Conservation (phyloP, 2,113 vertebrate genomes). For the Otus sunia region DNA sequence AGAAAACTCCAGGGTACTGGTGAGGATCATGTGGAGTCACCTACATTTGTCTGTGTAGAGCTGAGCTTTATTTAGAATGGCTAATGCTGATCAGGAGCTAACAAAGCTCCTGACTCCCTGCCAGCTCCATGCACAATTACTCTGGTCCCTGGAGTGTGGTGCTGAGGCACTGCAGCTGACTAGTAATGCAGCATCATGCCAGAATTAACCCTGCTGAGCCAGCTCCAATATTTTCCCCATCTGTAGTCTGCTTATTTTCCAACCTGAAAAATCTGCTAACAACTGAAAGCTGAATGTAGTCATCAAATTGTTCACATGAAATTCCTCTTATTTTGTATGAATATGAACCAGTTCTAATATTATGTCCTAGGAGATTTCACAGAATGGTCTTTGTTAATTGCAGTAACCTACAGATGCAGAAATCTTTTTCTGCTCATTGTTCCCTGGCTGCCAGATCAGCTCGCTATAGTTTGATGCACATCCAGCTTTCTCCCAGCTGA, state of each 20-base stretch:
- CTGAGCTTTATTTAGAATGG: constrained; percentile 60
- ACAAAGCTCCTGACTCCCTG: constrained; percentile 42
- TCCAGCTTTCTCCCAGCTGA: background rate
- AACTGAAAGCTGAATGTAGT: background rate
- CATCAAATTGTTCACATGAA: background rate
- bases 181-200: constrained; percentile 47
- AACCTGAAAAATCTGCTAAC: constrained; percentile 8
- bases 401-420: background rate
- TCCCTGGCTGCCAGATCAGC: background rate
- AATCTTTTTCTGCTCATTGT: background rate
- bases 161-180: constrained; percentile 52
- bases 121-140: constrained; percentile 44
- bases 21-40: constrained; percentile 21
- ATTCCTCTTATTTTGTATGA: background rate
- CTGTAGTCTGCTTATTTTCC: constrained; percentile 29
- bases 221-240: constrained; percentile 33
- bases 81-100: constrained; percentile 52
- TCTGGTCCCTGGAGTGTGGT: constrained; percentile 10
- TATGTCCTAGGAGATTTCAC: background rate
- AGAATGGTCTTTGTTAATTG: background rate
- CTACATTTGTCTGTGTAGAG: constrained; percentile 7
- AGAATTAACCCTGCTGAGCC: constrained; percentile 65
- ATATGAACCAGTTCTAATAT: background rate
- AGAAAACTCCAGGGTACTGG: background rate
- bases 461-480: background rate